Evolutionary conservation across 2,113 vertebrate species (phyloP).

Genomic region (Atrichornis clamosus): DNA sequence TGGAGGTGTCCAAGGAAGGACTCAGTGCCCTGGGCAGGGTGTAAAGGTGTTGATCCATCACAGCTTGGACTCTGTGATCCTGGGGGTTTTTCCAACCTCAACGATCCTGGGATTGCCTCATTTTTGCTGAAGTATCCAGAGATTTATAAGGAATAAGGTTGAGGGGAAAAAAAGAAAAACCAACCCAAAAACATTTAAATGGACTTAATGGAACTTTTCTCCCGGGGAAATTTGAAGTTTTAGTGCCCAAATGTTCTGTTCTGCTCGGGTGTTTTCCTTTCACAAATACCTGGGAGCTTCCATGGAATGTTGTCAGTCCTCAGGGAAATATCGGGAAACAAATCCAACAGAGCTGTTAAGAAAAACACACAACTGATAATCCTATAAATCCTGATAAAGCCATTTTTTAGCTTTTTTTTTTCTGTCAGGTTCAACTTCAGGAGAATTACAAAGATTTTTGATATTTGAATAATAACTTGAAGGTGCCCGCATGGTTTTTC

Average conservation of each 20-base stretch:
- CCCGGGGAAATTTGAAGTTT: background rate
- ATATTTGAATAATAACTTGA: background rate
- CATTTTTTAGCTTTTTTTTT: background rate
- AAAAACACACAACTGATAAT: background rate
- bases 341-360: background rate
- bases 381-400: background rate
- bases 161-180: background rate
- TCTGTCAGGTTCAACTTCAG: too few relatives aligned
- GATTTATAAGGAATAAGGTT: background rate
- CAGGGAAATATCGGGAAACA: background rate
- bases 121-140: accelerated
- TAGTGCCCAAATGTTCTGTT: background rate
- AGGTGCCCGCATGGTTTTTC: accelerated
- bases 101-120: background rate
- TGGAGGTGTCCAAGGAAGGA: background rate
- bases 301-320: background rate
- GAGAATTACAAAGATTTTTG: background rate
- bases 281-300: background rate
- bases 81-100: background rate
- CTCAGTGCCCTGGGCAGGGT: background rate
- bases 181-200: background rate
- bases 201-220: background rate
- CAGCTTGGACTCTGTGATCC: background rate
- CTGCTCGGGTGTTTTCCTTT: background rate
- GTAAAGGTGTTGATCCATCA: too few relatives aligned